phyloP scores from a whole-genome alignment of 2,888 invertebrate genomes.

The Drosophila paramelanica region DNA sequence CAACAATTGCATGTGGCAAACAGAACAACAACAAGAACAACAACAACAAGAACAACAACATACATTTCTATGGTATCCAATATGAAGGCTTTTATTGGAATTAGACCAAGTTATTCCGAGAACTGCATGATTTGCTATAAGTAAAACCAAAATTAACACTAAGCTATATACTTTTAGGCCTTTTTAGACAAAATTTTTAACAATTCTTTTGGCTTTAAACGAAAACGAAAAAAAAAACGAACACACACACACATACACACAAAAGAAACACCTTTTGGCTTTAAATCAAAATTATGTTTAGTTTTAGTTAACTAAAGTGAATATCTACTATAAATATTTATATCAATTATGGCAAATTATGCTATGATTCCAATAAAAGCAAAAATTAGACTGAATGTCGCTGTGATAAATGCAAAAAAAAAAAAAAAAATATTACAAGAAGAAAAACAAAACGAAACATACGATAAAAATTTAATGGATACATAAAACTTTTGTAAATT shows the following conservation, averaged over 20 bases:
- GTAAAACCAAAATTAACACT: constrained; percentile 59
- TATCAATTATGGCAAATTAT: constrained; percentile 80
- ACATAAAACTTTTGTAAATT: constrained; percentile 83
- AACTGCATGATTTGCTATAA: constrained; percentile 76
- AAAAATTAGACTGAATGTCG: constrained; percentile 84
- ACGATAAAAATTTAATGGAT: constrained; percentile 30
- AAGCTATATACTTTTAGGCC: constrained; percentile 77
- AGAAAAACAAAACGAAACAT: constrained; percentile 28
- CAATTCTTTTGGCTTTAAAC: constrained; percentile 74
- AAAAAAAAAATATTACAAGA: constrained; percentile 48
- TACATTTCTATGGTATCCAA: constrained; percentile 57
- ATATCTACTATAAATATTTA: constrained; percentile 62
- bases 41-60: constrained; percentile 14
- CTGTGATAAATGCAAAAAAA: constrained; percentile 82
- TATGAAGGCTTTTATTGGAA: constrained; percentile 82
- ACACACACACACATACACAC: constrained; percentile 47
- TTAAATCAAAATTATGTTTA: constrained; percentile 78
- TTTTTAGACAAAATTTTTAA: constrained; percentile 80
- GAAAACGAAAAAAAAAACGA: constrained; percentile 36
- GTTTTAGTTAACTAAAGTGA: constrained; percentile 68
- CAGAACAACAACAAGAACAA: constrained; percentile 36
- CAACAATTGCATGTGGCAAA: constrained; percentile 63
- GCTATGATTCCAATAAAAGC: constrained; percentile 84
- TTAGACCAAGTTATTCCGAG: constrained; percentile 61
- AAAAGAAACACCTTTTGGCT: constrained; percentile 74